Evolutionary conservation across 2,888 invertebrate species (phyloP).

Genomic region (Julus scanicus): DNA sequence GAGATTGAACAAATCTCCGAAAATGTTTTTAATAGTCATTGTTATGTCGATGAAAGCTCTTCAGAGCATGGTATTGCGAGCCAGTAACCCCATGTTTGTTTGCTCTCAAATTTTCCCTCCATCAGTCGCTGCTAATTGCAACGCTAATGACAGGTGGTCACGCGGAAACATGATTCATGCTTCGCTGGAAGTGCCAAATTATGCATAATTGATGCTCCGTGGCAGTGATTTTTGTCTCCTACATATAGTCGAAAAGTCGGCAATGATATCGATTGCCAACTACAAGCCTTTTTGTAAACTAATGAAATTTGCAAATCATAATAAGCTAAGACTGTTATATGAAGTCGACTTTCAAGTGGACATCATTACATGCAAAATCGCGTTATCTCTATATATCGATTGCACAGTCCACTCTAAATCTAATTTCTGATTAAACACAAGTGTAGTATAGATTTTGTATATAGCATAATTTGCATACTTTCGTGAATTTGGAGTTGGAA

Average conservation of each 20-base stretch:
- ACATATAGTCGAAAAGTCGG: background rate
- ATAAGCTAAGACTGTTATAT: background rate
- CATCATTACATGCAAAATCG: background rate
- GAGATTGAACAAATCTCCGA: background rate
- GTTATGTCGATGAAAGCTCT: background rate
- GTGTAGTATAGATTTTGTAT: no score
- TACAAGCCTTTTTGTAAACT: background rate
- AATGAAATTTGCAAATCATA: background rate
- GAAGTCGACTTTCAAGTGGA: background rate
- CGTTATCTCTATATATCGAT: background rate
- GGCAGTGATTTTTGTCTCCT: constrained; percentile 19
- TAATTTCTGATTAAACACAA: background rate
- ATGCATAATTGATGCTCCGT: constrained; percentile 13
- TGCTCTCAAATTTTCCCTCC: background rate
- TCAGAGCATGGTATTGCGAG: background rate
- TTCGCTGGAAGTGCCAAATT: constrained; percentile 14
- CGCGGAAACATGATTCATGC: constrained; percentile 45
- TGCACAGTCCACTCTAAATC: background rate
- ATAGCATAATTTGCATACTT: no score
- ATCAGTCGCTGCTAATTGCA: constrained; percentile 18
- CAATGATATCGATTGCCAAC: constrained; percentile 14
- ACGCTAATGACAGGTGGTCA: constrained; percentile 45
- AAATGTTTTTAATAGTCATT: background rate
- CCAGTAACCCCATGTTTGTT: background rate
- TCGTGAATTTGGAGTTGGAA: no score